Evolutionary conservation across 2,888 invertebrate genomes (phyloP).

Genomic region (Caenorhabditis sp.): DNA sequence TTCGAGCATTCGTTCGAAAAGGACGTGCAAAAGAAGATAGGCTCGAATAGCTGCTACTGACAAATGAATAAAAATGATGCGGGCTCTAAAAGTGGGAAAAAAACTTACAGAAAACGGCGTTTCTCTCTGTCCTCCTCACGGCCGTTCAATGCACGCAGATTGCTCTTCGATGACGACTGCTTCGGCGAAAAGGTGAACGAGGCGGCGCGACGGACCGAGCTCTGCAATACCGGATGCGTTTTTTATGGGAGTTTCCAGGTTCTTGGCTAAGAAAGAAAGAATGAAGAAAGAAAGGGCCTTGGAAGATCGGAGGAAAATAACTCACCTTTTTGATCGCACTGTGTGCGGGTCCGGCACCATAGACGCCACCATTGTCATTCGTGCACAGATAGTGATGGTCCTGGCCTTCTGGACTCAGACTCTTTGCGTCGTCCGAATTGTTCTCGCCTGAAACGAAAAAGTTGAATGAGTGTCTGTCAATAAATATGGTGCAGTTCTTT

Average conservation of each 20-base stretch:
- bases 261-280: not conserved
- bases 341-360: slow-evolving; percentile 53
- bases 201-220: slow-evolving; percentile 73
- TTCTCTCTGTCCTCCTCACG: slow-evolving; percentile 42
- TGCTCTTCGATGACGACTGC: slow-evolving; percentile 63
- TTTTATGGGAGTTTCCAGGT: not conserved
- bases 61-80: slow-evolving; percentile 28
- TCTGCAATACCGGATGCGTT: slow-evolving; percentile 20
- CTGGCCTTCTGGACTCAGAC: slow-evolving; percentile 26
- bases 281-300: not conserved
- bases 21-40: not conserved
- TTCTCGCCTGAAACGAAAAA: slow-evolving; percentile 52
- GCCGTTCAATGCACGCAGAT: slow-evolving; percentile 46
- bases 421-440: slow-evolving; percentile 48
- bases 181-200: slow-evolving; percentile 76
- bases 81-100: slow-evolving; percentile 4
- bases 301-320: not conserved
- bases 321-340: slow-evolving; percentile 31
- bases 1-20: slow-evolving; percentile 8
- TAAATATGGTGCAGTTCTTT: too few relatives aligned
- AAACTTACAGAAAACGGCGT: slow-evolving; percentile 45
- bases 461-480: not conserved
- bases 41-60: too few relatives aligned
- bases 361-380: slow-evolving; percentile 55
- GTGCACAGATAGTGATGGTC: slow-evolving; percentile 50